These are phyloP conservation scores for Frieseomelitta varia DNA, from an alignment of 1,140 invertebrate genomes.

Conservation along the genomic window DNA sequence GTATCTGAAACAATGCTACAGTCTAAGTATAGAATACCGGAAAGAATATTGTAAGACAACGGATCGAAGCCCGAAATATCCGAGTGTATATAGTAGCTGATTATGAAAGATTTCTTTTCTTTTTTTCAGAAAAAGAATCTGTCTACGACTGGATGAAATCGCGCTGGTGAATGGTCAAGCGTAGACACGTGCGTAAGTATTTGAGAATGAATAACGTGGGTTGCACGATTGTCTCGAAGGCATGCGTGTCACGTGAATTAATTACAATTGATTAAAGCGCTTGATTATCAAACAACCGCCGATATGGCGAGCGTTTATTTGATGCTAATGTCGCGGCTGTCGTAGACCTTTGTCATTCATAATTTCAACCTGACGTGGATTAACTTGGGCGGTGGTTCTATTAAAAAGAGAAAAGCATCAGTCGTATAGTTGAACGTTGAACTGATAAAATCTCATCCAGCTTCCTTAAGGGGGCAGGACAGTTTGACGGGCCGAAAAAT, in stretches of 20 bases:
- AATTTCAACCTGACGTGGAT: background rate
- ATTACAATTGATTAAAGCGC: constrained; percentile 60
- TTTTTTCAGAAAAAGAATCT: no score
- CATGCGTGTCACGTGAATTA: constrained; percentile 47
- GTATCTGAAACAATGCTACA: no score
- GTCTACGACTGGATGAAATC: no score
- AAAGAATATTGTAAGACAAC: no score
- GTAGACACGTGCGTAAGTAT: no score
- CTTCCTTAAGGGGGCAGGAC: no score
- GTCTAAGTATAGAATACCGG: no score
- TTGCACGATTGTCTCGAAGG: constrained; percentile 4
- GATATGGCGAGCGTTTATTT: constrained; percentile 8
- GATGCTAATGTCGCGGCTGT: constrained; percentile 1
- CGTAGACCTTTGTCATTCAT: background rate
- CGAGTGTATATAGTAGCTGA: no score
- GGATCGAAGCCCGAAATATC: no score
- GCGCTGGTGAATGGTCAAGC: background rate
- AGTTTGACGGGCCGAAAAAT: no score
- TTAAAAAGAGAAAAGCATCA: background rate
- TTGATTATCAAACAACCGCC: constrained; percentile 44
- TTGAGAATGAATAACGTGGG: background rate
- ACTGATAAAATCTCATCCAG: background rate
- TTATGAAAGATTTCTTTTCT: no score
- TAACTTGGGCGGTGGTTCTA: background rate
- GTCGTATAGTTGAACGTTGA: no score